Base-by-base conservation (phyloP, 2,888 invertebrate genomes). In the Drosophila anceps region DNA sequence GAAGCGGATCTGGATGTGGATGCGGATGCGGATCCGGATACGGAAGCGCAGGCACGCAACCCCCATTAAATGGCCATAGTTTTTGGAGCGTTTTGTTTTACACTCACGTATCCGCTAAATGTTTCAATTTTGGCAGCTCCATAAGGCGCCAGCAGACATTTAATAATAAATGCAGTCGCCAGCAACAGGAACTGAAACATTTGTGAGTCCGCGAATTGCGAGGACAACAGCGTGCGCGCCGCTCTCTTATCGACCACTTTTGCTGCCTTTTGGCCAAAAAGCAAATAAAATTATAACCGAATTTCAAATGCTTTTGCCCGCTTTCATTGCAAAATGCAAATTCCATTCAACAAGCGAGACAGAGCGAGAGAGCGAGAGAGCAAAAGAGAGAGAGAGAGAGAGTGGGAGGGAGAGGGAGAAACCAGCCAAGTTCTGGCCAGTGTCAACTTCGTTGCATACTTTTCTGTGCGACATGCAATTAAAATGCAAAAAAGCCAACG, bases 401-500 rank as follows among this genome's bases (percentile, higher is more conserved):
- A 3, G n/a, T 18, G 29, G 29, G 69, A 73, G 70, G 64, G 33
- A 33, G 24, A 8, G 24, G 64, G 33, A 33, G 24, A 8, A 20
- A 50, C n/a, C 18, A 39, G 44, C 27, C 33, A 24, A 57, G 24
- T 33, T 27, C 20, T 50, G 68, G 48, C 50, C 62, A 67, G 66
- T 69, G 71, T 77, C 74, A 87, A 75, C 81, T 82, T 74, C 74
- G 69, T 69, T 83, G 86, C 88, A 85, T 83, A 87, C 86, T 88
- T 88, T 88, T 66, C 74, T 54, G 78, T 78, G 81, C 85, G 73
- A 72, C 88, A 87, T 83, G 84, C 88, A 90, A 90, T 90, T 90
- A 90, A 90, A 90, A 90, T 90, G 83, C 90, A 88, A 89, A 90
- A 81, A 77, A 75, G 76, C 81, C 79, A 86, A 69, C 80, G 73